Evolutionary conservation across 2,113 vertebrate genomes (phyloP).

Genomic region (Amia ocellicauda): DNA sequence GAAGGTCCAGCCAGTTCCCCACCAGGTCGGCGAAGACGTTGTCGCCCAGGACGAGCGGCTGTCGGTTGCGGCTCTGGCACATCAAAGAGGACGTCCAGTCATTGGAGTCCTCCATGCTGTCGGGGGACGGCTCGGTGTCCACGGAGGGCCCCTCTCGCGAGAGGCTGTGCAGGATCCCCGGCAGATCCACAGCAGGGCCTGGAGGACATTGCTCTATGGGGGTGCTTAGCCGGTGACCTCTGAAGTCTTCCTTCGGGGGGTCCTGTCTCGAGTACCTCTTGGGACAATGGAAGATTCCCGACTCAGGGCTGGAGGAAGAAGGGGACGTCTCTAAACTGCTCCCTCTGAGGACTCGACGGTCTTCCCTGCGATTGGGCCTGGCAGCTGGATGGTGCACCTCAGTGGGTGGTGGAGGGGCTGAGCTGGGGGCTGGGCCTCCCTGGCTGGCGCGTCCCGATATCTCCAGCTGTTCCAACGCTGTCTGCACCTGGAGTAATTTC

Average conservation of each 20-base stretch:
- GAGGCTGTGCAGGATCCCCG: conserved; percentile 56
- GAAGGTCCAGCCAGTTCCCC: conserved; percentile 94
- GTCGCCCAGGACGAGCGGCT: conserved; percentile 89
- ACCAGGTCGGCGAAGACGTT: conserved; percentile 94
- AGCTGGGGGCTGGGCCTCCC: conserved; percentile 32
- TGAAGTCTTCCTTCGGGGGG: conserved; percentile 51
- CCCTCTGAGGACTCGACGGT: conserved; percentile 21
- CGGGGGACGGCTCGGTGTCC: conserved; percentile 59
- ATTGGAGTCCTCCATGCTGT: conserved; percentile 66
- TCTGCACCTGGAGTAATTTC: conserved; percentile 93
- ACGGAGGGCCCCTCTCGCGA: conserved; percentile 63
- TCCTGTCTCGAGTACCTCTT: conserved; percentile 46
- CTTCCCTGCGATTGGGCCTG: conserved; percentile 25
- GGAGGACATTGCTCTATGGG: conserved; percentile 27
- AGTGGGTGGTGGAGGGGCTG: conserved; percentile 9
- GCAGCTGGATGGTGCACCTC: conserved; percentile 12
- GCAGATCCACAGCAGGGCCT: conserved; percentile 49
- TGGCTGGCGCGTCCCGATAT: conserved; percentile 66
- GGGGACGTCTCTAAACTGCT: conserved; percentile 46
- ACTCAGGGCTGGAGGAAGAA: conserved; percentile 36
- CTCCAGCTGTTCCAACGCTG: conserved; percentile 81
- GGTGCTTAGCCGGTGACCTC: conserved; percentile 47
- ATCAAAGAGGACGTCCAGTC: conserved; percentile 95
- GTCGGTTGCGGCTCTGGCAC: conserved; percentile 86
- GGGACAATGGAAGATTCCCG: conserved; percentile 38